Evolutionary conservation across 2,113 vertebrate genomes (phyloP).

Genomic region (Gobio gobio): DNA sequence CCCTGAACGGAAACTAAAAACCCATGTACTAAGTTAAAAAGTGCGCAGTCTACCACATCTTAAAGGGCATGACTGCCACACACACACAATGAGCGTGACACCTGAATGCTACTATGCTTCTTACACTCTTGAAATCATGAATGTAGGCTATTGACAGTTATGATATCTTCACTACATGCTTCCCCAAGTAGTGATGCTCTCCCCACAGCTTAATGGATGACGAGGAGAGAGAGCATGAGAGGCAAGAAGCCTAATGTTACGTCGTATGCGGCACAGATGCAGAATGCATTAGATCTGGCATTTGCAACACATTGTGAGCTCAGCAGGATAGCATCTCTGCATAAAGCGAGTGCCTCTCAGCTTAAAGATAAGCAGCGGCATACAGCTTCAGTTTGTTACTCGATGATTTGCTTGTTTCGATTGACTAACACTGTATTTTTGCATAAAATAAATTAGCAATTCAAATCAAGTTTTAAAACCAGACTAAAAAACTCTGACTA

Average conservation of each 20-base stretch:
- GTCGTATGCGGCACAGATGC: conserved; percentile 36
- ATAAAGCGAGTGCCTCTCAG: conserved; percentile 42
- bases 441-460: conserved; percentile 34
- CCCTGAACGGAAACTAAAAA: not conserved
- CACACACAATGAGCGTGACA: not conserved
- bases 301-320: conserved; percentile 48
- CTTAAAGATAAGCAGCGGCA: conserved; percentile 41
- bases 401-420: conserved; percentile 19
- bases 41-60: not conserved
- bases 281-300: conserved; percentile 56
- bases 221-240: conserved; percentile 35
- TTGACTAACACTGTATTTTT: conserved; percentile 19
- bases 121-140: not conserved
- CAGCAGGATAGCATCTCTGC: conserved; percentile 54
- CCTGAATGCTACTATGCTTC: not conserved
- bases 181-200: not conserved
- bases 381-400: conserved; percentile 40
- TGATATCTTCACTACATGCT: not conserved
- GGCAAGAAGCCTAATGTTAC: conserved; percentile 38
- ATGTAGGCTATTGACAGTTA: not conserved
- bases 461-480: conserved; percentile 13
- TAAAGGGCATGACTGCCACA: not conserved
- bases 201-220: conserved; percentile 16
- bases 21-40: not conserved
- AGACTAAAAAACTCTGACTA: not conserved